Conservation (phyloP, 1,140 invertebrate species). For the Cherax quadricarinatus region DNA sequence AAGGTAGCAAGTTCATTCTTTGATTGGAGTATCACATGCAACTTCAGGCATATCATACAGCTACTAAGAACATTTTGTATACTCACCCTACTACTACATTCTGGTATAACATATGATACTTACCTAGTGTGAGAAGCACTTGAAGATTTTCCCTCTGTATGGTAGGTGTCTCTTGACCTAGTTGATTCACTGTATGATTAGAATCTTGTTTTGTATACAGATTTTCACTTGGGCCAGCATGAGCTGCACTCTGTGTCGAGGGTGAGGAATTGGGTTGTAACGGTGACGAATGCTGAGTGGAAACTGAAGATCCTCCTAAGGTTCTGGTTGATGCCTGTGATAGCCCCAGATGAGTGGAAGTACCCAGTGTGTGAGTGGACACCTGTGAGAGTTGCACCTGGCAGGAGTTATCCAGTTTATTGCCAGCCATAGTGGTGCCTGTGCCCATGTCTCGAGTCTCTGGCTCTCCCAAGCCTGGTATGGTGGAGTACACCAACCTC, state of each 20-base stretch:
- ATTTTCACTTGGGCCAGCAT: conserved; percentile 20
- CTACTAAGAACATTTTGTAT: no score
- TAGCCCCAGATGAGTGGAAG: conserved; percentile 55
- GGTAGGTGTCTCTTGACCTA: conserved; percentile 12
- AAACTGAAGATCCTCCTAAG: conserved; percentile 46
- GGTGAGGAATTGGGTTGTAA: conserved; percentile 57
- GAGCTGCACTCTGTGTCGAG: conserved; percentile 45
- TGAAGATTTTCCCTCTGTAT: conserved; percentile 81
- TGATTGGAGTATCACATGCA: no score
- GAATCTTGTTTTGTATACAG: conserved; percentile 3
- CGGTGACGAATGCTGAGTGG: conserved; percentile 56
- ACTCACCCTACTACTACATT: no score
- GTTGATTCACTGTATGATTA: not conserved
- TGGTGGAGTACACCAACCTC: conserved; percentile 47
- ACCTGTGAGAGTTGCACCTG: conserved; percentile 61
- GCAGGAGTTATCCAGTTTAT: conserved; percentile 12
- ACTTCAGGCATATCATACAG: no score
- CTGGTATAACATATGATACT: conserved; percentile 28
- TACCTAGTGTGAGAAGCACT: conserved; percentile 88
- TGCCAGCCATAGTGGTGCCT: not conserved
- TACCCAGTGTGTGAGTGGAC: conserved; percentile 56
- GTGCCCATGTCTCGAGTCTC: not conserved
- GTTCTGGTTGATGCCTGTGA: conserved; percentile 62
- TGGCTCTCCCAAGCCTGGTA: not conserved
- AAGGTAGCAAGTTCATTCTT: no score